Conservation (phyloP, 2,888 invertebrate genomes). For the Macrosiphum euphorbiae region DNA sequence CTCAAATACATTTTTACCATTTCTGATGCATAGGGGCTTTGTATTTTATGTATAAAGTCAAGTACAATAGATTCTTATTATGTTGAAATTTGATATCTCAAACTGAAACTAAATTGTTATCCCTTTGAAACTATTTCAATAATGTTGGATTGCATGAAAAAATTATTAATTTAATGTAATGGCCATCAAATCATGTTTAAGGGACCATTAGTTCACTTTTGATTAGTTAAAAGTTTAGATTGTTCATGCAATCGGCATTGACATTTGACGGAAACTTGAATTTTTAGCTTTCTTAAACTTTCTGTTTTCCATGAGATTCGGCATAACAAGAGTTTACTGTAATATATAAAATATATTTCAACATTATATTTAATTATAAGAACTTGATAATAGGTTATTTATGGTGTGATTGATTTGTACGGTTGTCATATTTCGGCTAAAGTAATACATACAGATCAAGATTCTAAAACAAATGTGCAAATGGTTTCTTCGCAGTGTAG, state of each 20-base stretch:
- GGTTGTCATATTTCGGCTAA: slow-evolving; percentile 73
- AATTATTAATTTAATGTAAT: too few relatives aligned
- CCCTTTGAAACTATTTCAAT: not conserved
- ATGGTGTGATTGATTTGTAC: slow-evolving; percentile 94
- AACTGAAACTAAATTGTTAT: not conserved
- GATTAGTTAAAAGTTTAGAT: too few relatives aligned
- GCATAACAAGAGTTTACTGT: not conserved
- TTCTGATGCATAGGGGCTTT: not conserved
- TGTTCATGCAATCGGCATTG: too few relatives aligned
- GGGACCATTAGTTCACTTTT: too few relatives aligned
- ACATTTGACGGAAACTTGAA: not conserved
- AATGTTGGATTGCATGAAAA: too few relatives aligned
- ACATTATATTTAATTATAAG: slow-evolving; percentile 70
- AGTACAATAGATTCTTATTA: not conserved
- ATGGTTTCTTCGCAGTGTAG: slow-evolving; percentile 58
- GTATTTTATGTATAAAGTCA: not conserved
- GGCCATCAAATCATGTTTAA: too few relatives aligned
- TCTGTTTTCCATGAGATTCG: not conserved
- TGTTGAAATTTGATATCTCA: not conserved
- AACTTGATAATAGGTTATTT: slow-evolving; percentile 76
- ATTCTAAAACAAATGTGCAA: slow-evolving; percentile 47
- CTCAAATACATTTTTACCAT: not conserved
- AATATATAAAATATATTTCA: not conserved
- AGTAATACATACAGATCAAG: slow-evolving; percentile 59
- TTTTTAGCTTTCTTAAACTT: not conserved